A percentile compares a stretch with the other conserved stretches of the same genome.
These are phyloP conservation scores for Apodemia hepburni DNA, from an alignment of 2,888 invertebrate species.

Conservation along the genomic window DNA sequence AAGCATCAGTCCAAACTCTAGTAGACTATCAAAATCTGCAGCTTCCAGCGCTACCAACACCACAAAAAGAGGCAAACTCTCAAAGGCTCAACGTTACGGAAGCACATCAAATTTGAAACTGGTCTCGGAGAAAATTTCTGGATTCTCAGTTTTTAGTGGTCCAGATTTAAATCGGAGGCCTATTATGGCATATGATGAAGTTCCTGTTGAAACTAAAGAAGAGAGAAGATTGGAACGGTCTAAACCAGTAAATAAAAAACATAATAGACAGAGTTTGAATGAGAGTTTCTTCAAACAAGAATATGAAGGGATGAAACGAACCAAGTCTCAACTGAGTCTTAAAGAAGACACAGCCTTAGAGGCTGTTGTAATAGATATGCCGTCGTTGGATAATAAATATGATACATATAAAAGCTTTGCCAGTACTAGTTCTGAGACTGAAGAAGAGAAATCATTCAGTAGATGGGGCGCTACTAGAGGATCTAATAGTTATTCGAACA, in stretches of 20 bases:
- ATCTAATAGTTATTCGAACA: constrained; percentile 69
- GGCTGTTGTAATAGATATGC: constrained; percentile 65
- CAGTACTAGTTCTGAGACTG: constrained; percentile 40
- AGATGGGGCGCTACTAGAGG: constrained; percentile 72
- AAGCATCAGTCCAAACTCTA: constrained; percentile 51
- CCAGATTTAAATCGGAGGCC: constrained; percentile 52
- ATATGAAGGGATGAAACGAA: constrained; percentile 44
- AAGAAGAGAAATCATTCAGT: constrained; percentile 49
- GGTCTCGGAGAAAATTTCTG: constrained; percentile 67
- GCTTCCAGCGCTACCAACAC: constrained; percentile 48
- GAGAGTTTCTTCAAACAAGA: constrained; percentile 19
- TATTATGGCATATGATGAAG: constrained; percentile 62
- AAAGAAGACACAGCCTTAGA: constrained; percentile 65
- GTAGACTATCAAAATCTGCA: constrained; percentile 48
- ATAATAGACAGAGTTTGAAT: constrained; percentile 2
- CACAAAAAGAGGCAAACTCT: constrained; percentile 48
- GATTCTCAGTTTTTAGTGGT: constrained; percentile 60
- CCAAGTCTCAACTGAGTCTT: constrained; percentile 61
- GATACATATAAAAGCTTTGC: constrained; percentile 48
- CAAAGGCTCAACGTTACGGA: constrained; percentile 54
- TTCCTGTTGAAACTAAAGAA: constrained; percentile 38
- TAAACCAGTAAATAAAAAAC: constrained; percentile 35
- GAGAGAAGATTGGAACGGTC: constrained; percentile 39
- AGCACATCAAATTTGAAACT: constrained; percentile 65
- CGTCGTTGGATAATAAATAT: constrained; percentile 47